These are phyloP conservation scores for Burhinus oedicnemus DNA, from an alignment of 2,113 vertebrate genomes.

Conservation along the genomic window DNA sequence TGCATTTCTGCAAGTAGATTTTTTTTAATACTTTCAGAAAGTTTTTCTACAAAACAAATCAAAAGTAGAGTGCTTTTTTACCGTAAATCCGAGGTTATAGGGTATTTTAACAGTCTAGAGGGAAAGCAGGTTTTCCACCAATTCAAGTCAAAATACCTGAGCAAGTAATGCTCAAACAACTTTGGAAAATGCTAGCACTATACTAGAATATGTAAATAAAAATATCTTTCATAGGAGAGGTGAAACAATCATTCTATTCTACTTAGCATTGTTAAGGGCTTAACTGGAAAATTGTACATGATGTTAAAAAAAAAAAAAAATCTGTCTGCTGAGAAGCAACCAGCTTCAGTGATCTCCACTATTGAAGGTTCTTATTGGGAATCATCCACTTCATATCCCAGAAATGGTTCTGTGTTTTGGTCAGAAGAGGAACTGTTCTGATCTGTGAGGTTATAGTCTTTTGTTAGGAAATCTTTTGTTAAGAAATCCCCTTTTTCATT, in stretches of 20 bases:
- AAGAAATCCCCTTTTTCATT: neutral
- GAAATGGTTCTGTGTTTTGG: neutral
- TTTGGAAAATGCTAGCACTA: neutral
- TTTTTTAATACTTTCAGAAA: neutral
- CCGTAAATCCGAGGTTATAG: neutral
- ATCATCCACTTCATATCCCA: neutral
- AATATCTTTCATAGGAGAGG: neutral
- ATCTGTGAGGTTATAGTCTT: neutral
- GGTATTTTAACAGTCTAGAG: neutral
- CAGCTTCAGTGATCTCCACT: neutral
- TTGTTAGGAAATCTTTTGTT: neutral
- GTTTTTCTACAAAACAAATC: neutral
- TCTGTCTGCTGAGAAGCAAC: neutral
- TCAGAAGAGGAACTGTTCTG: neutral
- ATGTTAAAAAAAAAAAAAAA: neutral
- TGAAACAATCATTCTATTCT: neutral
- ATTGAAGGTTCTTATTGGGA: neutral
- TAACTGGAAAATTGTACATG: neutral
- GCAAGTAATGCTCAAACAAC: neutral
- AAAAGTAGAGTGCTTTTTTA: neutral
- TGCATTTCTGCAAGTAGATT: neutral
- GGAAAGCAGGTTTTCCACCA: neutral
- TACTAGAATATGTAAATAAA: neutral
- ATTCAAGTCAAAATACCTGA: neutral
- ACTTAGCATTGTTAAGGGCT: neutral